Evolutionary conservation across 2,888 invertebrate genomes (phyloP).

Genomic region (Agonum fuliginosum): DNA sequence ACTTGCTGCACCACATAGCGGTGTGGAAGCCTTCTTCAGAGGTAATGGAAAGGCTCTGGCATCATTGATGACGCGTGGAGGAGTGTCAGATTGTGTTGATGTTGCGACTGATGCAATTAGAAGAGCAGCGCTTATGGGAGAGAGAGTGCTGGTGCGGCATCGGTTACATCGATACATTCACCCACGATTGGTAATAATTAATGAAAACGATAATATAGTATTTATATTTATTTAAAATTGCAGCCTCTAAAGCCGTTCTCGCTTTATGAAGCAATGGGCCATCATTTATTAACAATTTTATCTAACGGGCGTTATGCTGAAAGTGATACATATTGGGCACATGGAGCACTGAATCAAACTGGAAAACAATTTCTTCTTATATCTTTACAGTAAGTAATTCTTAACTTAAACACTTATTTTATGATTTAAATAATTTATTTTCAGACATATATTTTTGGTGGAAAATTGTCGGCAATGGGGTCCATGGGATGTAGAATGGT

Average conservation of each 20-base stretch:
- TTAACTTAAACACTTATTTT: slow-evolving; percentile 5
- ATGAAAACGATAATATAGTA: background rate
- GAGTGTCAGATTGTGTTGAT: slow-evolving; percentile 77
- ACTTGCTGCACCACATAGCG: slow-evolving; percentile 75
- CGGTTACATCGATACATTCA: slow-evolving; percentile 83
- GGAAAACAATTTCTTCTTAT: slow-evolving; percentile 81
- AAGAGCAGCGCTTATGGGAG: slow-evolving; percentile 79
- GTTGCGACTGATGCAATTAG: slow-evolving; percentile 81
- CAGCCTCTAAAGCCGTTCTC: slow-evolving; percentile 86
- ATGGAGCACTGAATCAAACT: slow-evolving; percentile 77
- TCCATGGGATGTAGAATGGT: slow-evolving; percentile 87
- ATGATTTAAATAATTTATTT: slow-evolving; percentile 65
- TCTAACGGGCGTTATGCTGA: slow-evolving; percentile 80
- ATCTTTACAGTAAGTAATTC: slow-evolving; percentile 78
- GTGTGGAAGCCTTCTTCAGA: slow-evolving; percentile 81
- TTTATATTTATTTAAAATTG: slow-evolving; percentile 60
- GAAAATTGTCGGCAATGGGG: slow-evolving; percentile 82
- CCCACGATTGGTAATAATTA: slow-evolving; percentile 76
- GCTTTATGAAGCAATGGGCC: slow-evolving; percentile 81
- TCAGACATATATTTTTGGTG: slow-evolving; percentile 84
- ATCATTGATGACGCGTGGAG: slow-evolving; percentile 78
- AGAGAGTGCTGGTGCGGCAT: slow-evolving; percentile 76
- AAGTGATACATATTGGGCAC: slow-evolving; percentile 83
- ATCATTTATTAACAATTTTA: slow-evolving; percentile 79
- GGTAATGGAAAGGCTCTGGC: slow-evolving; percentile 81